Conservation (phyloP, 2,113 vertebrate species). For the Phaethon lepturus region DNA sequence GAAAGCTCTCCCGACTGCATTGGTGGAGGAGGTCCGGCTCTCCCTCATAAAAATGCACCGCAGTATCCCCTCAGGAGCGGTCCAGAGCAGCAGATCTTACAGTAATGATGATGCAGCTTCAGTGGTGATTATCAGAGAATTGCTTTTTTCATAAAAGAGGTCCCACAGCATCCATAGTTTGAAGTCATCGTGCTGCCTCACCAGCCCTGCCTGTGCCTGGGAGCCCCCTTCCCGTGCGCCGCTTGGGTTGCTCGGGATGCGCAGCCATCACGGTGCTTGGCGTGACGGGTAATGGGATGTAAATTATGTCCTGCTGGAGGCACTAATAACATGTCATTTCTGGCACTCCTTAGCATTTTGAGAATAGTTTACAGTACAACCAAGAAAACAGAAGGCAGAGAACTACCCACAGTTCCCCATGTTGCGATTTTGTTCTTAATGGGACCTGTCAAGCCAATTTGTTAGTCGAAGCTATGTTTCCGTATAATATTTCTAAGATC, state of each 20-base stretch:
- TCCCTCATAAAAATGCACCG: neutral
- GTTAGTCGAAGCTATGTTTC: neutral
- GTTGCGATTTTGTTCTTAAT: constrained; percentile 34
- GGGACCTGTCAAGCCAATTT: constrained; percentile 44
- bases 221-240: neutral
- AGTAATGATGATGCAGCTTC: neutral
- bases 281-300: neutral
- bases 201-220: neutral
- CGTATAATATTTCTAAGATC: neutral
- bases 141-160: neutral
- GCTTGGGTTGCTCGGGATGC: neutral
- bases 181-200: neutral
- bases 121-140: neutral
- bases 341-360: constrained; percentile 6
- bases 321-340: neutral
- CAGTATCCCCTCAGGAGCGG: neutral
- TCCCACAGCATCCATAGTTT: neutral
- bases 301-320: neutral
- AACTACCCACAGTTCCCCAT: constrained; percentile 19
- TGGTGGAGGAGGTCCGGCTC: neutral
- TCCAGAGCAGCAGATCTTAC: neutral
- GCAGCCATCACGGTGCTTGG: neutral
- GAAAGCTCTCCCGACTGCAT: neutral
- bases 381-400: constrained; percentile 48
- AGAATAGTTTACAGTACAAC: neutral